Evolutionary conservation across 2,113 vertebrate genomes (phyloP), one percentile per base, ranked within the genome.

Genomic region (Pogona vitticeps): DNA sequence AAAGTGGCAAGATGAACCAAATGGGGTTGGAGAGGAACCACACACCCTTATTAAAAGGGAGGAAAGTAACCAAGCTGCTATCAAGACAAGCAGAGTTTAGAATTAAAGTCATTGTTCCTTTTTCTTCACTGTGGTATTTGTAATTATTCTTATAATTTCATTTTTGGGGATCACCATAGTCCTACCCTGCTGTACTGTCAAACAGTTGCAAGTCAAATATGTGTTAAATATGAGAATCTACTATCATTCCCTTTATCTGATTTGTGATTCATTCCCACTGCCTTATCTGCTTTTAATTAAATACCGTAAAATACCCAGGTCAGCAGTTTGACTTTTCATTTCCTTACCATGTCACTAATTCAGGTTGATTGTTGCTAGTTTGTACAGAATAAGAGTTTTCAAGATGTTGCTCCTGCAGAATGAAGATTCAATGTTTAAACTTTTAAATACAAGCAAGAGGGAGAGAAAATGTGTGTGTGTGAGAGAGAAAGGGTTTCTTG

Each of bases 281-380:
- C 94, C 97, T 98, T 98, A 99, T 98, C 98, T 98, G 97, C 97
- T 98, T 99, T 98, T 98, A 99, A 99, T 99, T 99, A 99, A 98
- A 99, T 98, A 98, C 96, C 94, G 95, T 98, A 98, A 98, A 98
- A 98, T 97, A 97, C 97, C 97, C 94, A 96, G 97, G 97, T 97
- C 98, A 98, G 97, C 97, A 98, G 97, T 98, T 98, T 98, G 98
- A 98, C 97, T 98, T 98, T 98, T 98, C 97, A 97, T 98, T 97
- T 97, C 97, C 97, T 97, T 95, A 97, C 91, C 89, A 79, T 92
- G 95, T 95, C 94, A 94, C 94, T 95, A 95, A 96, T 95, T 96
- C 95, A 94, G 92, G 91, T 89, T 94, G 94, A 95, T 94, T 93
- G 91, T 95, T 93, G 89, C 94, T 91, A 95, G 90, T 93, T 94